Evolutionary conservation across 1,140 invertebrate species (phyloP).

Genomic region (Araneus ventricosus): DNA sequence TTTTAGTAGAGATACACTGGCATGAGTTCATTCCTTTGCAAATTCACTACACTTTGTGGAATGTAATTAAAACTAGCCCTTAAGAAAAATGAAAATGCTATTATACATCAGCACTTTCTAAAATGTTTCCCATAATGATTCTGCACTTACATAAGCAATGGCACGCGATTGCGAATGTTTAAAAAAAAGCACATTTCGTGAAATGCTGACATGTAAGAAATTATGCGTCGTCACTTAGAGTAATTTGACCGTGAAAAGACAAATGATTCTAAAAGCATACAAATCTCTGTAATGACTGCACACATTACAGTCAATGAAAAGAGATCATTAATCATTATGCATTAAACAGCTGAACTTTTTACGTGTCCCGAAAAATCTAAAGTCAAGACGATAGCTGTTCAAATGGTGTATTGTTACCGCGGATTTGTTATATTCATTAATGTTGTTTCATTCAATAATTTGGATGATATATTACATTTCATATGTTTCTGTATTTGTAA

Average conservation of each 20-base stretch:
- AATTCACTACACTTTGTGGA: neutral
- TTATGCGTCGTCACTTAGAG: neutral
- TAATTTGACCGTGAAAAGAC: slow-evolving; percentile 42
- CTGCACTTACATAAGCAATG: neutral
- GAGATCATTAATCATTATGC: neutral
- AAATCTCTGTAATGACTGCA: slow-evolving; percentile 27
- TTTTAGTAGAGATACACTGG: neutral
- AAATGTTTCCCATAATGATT: neutral
- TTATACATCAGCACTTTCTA: slow-evolving; percentile 6
- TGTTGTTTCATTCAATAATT: neutral
- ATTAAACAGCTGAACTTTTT: neutral
- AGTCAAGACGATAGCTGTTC: neutral
- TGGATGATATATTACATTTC: too few relatives aligned
- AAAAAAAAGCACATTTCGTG: neutral
- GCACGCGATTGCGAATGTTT: neutral
- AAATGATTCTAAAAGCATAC: neutral
- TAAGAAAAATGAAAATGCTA: neutral
- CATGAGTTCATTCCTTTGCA: neutral
- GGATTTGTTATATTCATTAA: neutral
- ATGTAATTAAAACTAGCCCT: slow-evolving; percentile 1
- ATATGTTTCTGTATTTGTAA: too few relatives aligned
- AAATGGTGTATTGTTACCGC: neutral
- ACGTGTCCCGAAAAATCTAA: neutral
- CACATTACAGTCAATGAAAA: neutral
- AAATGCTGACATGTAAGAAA: neutral